Evolutionary conservation across 1,140 invertebrate species (phyloP).

Genomic region (Saccostrea glomerata): DNA sequence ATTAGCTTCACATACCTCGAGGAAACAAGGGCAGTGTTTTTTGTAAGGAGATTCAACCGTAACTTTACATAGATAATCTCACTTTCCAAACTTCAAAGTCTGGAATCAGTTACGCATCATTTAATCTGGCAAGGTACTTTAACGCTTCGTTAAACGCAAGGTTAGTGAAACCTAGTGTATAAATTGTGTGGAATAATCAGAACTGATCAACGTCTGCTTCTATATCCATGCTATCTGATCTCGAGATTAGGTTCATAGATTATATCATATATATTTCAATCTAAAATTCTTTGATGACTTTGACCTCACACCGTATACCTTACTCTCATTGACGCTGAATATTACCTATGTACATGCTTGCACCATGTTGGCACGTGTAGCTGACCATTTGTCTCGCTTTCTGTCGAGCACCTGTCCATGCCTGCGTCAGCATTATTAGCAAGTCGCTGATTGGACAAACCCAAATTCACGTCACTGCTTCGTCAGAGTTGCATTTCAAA

Average conservation of each 20-base stretch:
- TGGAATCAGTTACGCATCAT: slow-evolving; percentile 6
- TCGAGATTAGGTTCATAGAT: no score
- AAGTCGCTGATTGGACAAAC: neutral
- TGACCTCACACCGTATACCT: no score
- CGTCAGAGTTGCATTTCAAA: neutral
- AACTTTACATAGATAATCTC: neutral
- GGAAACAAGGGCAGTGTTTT: neutral
- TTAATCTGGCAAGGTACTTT: neutral
- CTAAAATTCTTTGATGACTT: no score
- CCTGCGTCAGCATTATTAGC: neutral
- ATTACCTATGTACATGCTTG: no score
- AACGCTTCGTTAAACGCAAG: neutral
- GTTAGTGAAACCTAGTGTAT: neutral
- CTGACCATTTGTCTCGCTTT: no score
- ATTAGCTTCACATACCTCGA: neutral
- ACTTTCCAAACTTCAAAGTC: slow-evolving; percentile 1
- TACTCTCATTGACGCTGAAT: no score
- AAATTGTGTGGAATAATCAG: neutral
- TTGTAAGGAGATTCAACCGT: neutral
- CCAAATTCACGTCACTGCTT: neutral
- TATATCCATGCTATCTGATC: no score
- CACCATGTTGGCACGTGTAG: no score
- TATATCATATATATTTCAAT: no score
- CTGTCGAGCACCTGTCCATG: neutral
- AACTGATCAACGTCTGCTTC: neutral